Percentiles rank a stretch among this genome's conserved stretches.
phyloP scores from a whole-genome alignment of 2,113 vertebrate species.

The Pseudorectes ferrugineus region DNA sequence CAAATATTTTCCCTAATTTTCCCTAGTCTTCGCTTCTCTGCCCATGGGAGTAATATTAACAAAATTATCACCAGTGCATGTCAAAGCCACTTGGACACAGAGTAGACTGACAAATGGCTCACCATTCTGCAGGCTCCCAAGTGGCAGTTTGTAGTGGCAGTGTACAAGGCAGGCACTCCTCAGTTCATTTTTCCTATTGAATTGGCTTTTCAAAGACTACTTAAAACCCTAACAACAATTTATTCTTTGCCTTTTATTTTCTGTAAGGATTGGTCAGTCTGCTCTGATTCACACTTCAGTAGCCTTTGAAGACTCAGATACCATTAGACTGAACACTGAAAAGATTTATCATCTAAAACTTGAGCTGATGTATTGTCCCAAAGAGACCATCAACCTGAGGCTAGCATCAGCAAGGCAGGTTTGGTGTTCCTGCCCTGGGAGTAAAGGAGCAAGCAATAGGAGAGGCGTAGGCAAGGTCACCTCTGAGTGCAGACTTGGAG shows the following conservation, averaged over 20 bases:
- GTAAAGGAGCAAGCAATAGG: background rate
- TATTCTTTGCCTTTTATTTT: background rate
- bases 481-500: background rate
- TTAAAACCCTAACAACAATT: background rate
- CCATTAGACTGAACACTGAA: background rate
- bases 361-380: background rate
- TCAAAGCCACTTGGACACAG: background rate
- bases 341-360: background rate
- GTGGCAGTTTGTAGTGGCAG: background rate
- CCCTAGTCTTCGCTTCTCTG: background rate
- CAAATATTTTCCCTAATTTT: background rate
- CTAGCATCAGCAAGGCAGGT: background rate
- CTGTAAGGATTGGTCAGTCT: background rate
- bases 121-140: background rate
- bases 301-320: background rate
- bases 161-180: background rate
- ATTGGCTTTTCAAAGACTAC: background rate
- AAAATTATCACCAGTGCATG: background rate
- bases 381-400: background rate
- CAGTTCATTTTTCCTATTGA: background rate
- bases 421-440: background rate
- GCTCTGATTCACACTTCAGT: background rate
- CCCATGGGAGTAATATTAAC: background rate
- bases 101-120: background rate
- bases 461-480: background rate